These are phyloP conservation scores for Cyprinodon variegatus DNA, from an alignment of 2,113 vertebrate species.

Conservation along the genomic window DNA sequence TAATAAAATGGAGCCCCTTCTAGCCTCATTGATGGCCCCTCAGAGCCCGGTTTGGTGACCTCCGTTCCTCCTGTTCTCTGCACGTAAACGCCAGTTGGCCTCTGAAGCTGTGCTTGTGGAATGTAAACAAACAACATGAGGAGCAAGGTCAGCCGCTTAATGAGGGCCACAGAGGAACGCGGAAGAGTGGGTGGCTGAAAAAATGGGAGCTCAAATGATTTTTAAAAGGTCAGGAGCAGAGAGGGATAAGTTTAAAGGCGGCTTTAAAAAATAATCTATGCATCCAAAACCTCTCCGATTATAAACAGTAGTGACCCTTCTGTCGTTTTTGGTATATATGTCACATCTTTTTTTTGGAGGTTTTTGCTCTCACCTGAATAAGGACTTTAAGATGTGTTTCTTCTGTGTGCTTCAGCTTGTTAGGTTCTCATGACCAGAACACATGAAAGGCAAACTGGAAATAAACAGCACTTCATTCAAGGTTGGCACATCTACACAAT, in stretches of 20 bases:
- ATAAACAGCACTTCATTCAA: slow-evolving; percentile 13
- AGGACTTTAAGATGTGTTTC: slow-evolving; percentile 20
- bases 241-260: background rate
- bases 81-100: slow-evolving; percentile 40
- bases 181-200: slow-evolving; percentile 43
- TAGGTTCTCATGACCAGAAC: slow-evolving; percentile 37
- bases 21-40: slow-evolving; percentile 11
- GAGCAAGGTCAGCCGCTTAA: slow-evolving; percentile 63
- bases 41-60: slow-evolving; percentile 22
- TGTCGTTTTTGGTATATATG: background rate
- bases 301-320: background rate
- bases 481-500: slow-evolving; percentile 23
- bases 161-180: slow-evolving; percentile 55
- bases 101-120: slow-evolving; percentile 41
- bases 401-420: slow-evolving; percentile 12
- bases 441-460: slow-evolving; percentile 32
- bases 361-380: background rate
- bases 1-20: background rate
- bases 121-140: slow-evolving; percentile 67
- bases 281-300: background rate
- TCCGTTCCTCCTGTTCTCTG: slow-evolving; percentile 9
- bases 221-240: slow-evolving; percentile 30
- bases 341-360: slow-evolving; percentile 1
- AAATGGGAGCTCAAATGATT: slow-evolving; percentile 20
- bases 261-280: background rate